Conservation (phyloP, 2,113 vertebrate species). For the Peromyscus leucopus region DNA sequence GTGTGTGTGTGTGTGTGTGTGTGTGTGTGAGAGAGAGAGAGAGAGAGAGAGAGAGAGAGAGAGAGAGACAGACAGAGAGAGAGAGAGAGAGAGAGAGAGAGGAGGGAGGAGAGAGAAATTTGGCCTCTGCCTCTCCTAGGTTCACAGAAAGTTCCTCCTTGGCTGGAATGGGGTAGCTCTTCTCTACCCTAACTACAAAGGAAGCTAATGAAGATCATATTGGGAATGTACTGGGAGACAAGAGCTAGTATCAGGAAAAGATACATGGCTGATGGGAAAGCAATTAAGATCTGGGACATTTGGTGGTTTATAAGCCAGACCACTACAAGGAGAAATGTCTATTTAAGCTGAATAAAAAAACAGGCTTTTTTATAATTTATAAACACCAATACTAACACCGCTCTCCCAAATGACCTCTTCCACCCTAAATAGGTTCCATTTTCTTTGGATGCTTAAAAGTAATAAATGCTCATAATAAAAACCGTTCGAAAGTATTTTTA, state of each 20-base stretch:
- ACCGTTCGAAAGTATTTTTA: neutral
- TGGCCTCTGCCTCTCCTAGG: neutral
- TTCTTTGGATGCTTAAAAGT: conserved; percentile 6
- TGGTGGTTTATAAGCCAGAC: neutral
- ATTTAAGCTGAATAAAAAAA: too few species aligned
- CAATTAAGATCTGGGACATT: neutral
- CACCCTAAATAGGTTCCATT: neutral
- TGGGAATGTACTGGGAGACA: neutral
- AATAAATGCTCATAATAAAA: neutral
- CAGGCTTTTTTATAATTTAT: neutral
- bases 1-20: too few species aligned
- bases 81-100: neutral
- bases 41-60: neutral
- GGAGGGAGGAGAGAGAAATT: neutral
- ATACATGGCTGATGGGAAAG: neutral
- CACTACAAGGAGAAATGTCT: neutral
- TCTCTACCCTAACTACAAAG: neutral
- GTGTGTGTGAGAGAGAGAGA: neutral
- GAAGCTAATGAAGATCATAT: neutral
- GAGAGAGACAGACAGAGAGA: neutral
- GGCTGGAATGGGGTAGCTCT: neutral
- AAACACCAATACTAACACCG: neutral
- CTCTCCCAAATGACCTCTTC: neutral
- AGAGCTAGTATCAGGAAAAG: neutral
- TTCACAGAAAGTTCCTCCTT: neutral